Percentiles rank a stretch among this genome's conserved stretches.
These are phyloP conservation scores for Sebastes fasciatus DNA, from an alignment of 2,113 vertebrate species.

Conservation along the genomic window DNA sequence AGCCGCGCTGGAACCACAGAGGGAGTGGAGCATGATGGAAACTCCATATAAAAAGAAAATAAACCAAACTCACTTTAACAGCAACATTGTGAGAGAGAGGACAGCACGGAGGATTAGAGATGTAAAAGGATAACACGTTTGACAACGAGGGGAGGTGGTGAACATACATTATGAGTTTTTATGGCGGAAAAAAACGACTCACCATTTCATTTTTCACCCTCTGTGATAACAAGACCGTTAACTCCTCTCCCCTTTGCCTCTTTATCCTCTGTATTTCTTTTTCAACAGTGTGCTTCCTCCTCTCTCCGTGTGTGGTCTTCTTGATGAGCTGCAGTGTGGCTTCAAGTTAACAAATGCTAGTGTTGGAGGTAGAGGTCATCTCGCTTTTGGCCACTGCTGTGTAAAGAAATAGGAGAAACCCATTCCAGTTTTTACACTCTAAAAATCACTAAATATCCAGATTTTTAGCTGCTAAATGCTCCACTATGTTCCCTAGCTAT, in stretches of 20 bases:
- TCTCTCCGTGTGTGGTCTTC: constrained; percentile 68
- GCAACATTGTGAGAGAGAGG: constrained; percentile 52
- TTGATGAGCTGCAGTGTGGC: constrained; percentile 44
- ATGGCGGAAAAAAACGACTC: constrained; percentile 62
- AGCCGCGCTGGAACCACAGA: constrained; percentile 79
- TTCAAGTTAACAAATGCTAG: constrained; percentile 42
- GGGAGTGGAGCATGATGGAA: constrained; percentile 80
- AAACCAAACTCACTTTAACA: constrained; percentile 73
- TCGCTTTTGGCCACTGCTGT: constrained; percentile 32
- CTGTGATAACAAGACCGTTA: constrained; percentile 66
- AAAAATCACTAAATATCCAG: background rate
- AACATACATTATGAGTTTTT: constrained; percentile 61
- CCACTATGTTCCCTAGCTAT: background rate
- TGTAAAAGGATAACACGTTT: constrained; percentile 49
- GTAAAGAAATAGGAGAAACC: constrained; percentile 38
- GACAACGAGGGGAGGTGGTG: constrained; percentile 41
- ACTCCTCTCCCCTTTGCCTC: constrained; percentile 58
- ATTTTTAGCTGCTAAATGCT: background rate
- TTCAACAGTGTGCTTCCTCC: constrained; percentile 28
- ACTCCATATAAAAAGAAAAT: constrained; percentile 78
- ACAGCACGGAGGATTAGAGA: constrained; percentile 31
- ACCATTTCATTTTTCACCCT: constrained; percentile 59
- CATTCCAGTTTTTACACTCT: background rate
- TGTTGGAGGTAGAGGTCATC: constrained; percentile 61
- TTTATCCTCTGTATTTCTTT: constrained; percentile 31